Base-by-base conservation (phyloP, 2,113 vertebrate species). In the Cervus canadensis region DNA sequence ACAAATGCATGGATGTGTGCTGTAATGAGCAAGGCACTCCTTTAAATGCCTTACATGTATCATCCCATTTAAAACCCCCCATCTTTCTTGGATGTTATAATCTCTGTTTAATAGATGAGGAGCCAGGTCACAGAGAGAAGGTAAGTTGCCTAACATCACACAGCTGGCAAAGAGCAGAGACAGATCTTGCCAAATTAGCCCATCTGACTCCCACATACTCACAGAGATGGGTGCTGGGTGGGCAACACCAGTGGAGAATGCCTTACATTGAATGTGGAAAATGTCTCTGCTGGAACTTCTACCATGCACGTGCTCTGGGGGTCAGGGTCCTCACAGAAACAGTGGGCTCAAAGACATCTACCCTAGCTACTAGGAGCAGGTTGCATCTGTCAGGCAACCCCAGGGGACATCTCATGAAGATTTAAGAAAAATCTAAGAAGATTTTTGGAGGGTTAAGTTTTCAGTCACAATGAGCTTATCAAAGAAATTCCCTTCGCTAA, bases 1-100 rank as follows among this genome's bases (percentile, higher is more conserved):
- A 6, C 19, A 56, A 48, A 91, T 12, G 33, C 26, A 13, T 0
- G 28, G 6, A 7, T 4, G 36, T 0, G 0, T 14, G 14, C 40
- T 40, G 5, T 33, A 0, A 28, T 14, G 54, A 48, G 3, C 71
- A 15, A 84, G 52, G 30, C 4, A 26, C 9, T 21, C 85, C 60
- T 71, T 50, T 16, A 23, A 30, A 15, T 9, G 36, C 17, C 57
- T 40, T 7, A 62, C 13, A 8, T 5, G 7, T 13, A 17, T 54
- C 17, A 14, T 15, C 45, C 26, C 10, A 13, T 45, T 33, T 16
- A 2, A n/a, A 94, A 60, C 1, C 50, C 50, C 26, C 62, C 57
- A 5, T 19, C 40, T 30, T 57, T 9, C 26, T 30, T 54, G 4
- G 43, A 28, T 3, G 7, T 83, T 43, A 8, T 7, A 52, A 50